phyloP scores from a whole-genome alignment of 1,140 invertebrate species.

The Dufourea novaeangliae region DNA sequence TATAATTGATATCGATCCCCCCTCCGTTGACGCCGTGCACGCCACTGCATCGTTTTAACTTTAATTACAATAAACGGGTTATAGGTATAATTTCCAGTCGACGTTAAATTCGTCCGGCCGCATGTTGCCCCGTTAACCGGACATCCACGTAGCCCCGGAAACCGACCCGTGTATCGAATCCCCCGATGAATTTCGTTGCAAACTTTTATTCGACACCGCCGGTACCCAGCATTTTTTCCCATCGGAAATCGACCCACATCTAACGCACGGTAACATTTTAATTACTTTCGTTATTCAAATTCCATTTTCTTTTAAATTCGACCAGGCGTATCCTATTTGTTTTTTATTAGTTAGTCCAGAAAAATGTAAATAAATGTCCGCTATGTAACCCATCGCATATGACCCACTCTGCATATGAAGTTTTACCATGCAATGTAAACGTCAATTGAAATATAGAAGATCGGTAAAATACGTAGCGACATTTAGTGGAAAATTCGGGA shows the following conservation, averaged over 20 bases:
- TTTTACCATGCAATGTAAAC: too few relatives aligned
- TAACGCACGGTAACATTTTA: neutral
- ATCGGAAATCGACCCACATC: neutral
- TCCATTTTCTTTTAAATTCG: too few relatives aligned
- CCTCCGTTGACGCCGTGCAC: conserved; percentile 25
- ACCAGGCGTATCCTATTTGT: too few relatives aligned
- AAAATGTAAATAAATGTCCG: too few relatives aligned
- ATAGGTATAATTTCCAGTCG: conserved; percentile 15
- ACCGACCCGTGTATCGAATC: neutral
- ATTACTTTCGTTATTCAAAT: neutral
- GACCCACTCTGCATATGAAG: too few relatives aligned
- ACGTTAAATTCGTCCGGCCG: neutral
- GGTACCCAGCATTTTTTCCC: neutral
- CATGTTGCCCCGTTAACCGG: neutral
- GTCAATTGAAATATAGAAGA: too few relatives aligned
- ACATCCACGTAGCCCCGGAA: neutral
- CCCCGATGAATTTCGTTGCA: too few relatives aligned
- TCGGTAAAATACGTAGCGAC: too few relatives aligned
- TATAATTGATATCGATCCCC: conserved; percentile 50
- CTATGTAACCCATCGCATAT: too few relatives aligned
- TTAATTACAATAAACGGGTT: conserved; percentile 22
- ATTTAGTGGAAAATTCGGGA: too few relatives aligned
- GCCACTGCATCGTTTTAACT: conserved; percentile 28
- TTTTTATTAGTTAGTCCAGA: too few relatives aligned
- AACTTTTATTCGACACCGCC: neutral